Evolutionary conservation across 2,888 invertebrate species (phyloP).

Genomic region (Andrena fulva): DNA sequence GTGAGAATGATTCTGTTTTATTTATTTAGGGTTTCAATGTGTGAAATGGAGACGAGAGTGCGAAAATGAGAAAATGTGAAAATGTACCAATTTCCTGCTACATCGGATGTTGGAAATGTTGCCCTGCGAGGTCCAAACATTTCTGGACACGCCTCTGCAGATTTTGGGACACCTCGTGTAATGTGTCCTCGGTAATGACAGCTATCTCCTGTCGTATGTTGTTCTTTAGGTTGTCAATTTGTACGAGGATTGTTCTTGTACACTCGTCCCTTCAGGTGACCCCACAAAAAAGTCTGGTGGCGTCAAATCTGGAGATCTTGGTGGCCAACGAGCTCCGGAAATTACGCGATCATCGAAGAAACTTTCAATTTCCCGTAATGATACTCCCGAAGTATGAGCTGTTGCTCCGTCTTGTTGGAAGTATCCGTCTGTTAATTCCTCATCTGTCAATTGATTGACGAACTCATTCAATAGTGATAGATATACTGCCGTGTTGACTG

Average conservation of each 20-base stretch:
- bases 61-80: too few relatives aligned
- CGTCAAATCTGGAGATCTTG: neutral
- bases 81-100: neutral
- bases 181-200: neutral
- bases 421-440: neutral
- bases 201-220: neutral
- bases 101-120: neutral
- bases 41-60: too few relatives aligned
- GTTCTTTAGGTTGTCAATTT: neutral
- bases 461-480: neutral
- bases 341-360: neutral
- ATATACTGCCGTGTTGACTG: neutral
- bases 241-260: neutral
- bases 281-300: neutral
- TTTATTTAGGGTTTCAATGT: too few relatives aligned
- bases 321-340: neutral
- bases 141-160: neutral
- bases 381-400: neutral
- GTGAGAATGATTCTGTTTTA: too few relatives aligned
- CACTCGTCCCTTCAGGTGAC: neutral
- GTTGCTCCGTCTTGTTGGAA: neutral
- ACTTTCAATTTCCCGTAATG: neutral
- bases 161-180: neutral
- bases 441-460: neutral
- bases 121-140: neutral